Evolutionary conservation across 1,140 invertebrate genomes (phyloP).

Genomic region (Diabrotica virgifera): DNA sequence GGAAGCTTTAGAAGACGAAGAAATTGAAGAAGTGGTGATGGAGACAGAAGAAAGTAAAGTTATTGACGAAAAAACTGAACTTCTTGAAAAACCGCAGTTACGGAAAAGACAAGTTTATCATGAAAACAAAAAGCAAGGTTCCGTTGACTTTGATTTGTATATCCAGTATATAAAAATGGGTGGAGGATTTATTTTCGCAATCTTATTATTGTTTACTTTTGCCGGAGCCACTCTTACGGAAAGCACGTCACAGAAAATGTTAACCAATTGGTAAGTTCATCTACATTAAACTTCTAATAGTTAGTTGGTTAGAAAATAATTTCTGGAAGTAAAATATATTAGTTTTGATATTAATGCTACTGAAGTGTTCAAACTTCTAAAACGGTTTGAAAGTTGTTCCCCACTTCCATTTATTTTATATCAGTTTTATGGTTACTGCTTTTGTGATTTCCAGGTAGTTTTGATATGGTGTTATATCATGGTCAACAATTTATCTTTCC

Average conservation of each 20-base stretch:
- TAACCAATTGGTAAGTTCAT: conserved; percentile 35
- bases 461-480: too few relatives aligned
- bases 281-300: too few relatives aligned
- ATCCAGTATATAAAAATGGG: conserved; percentile 34
- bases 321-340: too few relatives aligned
- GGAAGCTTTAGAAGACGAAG: conserved; percentile 20
- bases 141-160: conserved; percentile 30
- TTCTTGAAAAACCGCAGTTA: neutral
- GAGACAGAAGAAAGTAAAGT: conserved; percentile 13
- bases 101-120: conserved; percentile 28
- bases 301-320: too few relatives aligned
- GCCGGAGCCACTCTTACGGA: conserved; percentile 19
- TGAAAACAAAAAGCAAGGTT: conserved; percentile 34
- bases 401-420: too few relatives aligned
- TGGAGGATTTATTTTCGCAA: conserved; percentile 28
- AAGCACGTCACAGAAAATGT: conserved; percentile 31
- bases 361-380: too few relatives aligned
- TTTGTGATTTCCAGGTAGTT: too few relatives aligned
- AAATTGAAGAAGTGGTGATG: neutral
- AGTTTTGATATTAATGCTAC: too few relatives aligned
- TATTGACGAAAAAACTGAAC: conserved; percentile 11
- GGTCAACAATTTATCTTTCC: too few relatives aligned
- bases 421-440: too few relatives aligned
- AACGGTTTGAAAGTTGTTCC: too few relatives aligned
- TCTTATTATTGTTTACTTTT: conserved; percentile 20